These are phyloP conservation scores for Pipa parva DNA, from an alignment of 2,113 vertebrate species.

Conservation along the genomic window DNA sequence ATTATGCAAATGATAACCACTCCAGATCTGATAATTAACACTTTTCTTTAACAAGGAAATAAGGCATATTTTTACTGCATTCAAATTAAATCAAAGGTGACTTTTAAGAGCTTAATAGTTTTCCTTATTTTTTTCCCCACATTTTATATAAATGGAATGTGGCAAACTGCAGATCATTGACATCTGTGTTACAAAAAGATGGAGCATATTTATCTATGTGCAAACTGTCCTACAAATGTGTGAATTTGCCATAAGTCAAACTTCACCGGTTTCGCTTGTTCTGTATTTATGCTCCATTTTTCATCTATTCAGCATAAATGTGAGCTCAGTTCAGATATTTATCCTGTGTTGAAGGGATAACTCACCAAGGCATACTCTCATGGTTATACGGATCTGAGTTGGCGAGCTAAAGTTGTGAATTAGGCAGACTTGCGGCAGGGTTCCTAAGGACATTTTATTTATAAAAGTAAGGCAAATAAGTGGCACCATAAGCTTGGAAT, in stretches of 20 bases:
- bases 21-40: conserved; percentile 27
- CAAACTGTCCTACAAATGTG: too few relatives aligned
- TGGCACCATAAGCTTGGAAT: too few relatives aligned
- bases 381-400: too few relatives aligned
- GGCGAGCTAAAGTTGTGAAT: too few relatives aligned
- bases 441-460: too few relatives aligned
- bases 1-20: conserved; percentile 7
- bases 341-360: background rate
- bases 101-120: conserved; percentile 25
- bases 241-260: too few relatives aligned
- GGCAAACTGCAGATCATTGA: conserved; percentile 26
- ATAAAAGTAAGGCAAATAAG: too few relatives aligned
- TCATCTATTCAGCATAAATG: background rate
- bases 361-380: too few relatives aligned
- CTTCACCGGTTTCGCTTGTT: too few relatives aligned
- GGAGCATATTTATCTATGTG: conserved; percentile 36
- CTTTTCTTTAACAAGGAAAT: conserved; percentile 24
- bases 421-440: too few relatives aligned
- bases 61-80: conserved; percentile 29
- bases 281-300: background rate
- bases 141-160: conserved; percentile 18
- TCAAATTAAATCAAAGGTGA: conserved; percentile 27
- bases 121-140: conserved; percentile 16
- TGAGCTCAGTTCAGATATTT: background rate
- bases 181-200: conserved; percentile 30